phyloP scores from a whole-genome alignment of 2,888 invertebrate genomes.

The Pelosia muscerda region DNA sequence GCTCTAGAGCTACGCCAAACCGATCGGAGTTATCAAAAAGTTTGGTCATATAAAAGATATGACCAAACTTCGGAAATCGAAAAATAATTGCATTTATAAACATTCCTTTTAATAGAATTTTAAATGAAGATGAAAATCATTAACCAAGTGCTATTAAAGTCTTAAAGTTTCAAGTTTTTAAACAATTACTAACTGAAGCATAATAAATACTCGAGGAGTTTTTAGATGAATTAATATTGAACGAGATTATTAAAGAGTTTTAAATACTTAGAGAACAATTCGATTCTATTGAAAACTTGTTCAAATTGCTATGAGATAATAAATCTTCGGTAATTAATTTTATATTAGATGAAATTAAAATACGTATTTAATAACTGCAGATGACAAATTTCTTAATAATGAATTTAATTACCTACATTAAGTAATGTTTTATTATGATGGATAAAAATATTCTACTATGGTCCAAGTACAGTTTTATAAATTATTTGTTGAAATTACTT shows the following conservation, averaged over 20 bases:
- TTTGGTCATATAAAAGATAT: no score
- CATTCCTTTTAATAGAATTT: constrained; percentile 3
- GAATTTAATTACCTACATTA: no score
- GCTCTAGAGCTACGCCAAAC: no score
- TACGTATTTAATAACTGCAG: neutral
- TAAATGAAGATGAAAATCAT: constrained; percentile 21
- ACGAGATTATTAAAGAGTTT: constrained; percentile 36
- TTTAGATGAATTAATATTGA: constrained; percentile 20
- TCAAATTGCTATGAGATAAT: neutral
- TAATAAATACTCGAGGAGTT: constrained; percentile 31
- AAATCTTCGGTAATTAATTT: neutral
- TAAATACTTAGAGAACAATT: constrained; percentile 32
- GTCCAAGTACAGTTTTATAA: no score
- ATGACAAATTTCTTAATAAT: neutral
- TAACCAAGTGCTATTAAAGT: constrained; percentile 35
- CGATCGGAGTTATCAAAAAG: no score
- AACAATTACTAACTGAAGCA: constrained; percentile 32
- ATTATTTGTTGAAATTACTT: no score
- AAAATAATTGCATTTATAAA: neutral
- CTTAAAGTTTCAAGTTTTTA: constrained; percentile 35
- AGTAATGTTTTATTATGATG: neutral
- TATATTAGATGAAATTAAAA: neutral
- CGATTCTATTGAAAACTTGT: constrained; percentile 15
- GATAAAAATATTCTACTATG: neutral
- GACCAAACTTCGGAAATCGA: no score